Conservation (phyloP, 2,797 vertebrate genomes). For the Sebastes trivittatus region DNA sequence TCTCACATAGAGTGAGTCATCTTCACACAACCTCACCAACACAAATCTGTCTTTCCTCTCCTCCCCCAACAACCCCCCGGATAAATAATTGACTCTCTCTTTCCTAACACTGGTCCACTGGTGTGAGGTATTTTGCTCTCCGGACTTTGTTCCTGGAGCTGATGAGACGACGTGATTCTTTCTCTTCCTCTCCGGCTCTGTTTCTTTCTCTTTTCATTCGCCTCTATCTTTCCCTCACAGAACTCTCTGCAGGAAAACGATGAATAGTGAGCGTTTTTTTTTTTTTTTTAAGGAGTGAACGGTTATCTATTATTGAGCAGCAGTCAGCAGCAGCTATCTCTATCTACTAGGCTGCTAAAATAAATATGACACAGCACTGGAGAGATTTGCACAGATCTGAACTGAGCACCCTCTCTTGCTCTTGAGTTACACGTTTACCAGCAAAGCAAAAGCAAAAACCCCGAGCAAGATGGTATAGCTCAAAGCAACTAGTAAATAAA, state of each 20-base stretch:
- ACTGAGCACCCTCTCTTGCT: slow-evolving; percentile 36
- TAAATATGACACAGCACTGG: slow-evolving; percentile 69
- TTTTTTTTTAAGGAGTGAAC: slow-evolving; percentile 23
- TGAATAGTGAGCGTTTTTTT: slow-evolving; percentile 16
- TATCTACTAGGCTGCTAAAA: slow-evolving; percentile 65
- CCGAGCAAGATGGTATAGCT: background rate
- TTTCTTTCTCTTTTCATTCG: slow-evolving; percentile 17
- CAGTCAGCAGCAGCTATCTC: slow-evolving; percentile 68
- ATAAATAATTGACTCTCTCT: slow-evolving; percentile 65
- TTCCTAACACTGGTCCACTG: slow-evolving; percentile 32
- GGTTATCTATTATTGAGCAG: slow-evolving; percentile 76
- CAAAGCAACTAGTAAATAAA: slow-evolving; percentile 19
- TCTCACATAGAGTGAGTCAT: slow-evolving; percentile 55
- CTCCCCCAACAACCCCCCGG: slow-evolving; percentile 8
- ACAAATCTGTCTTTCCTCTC: slow-evolving; percentile 42
- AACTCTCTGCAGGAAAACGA: slow-evolving; percentile 50
- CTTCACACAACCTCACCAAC: slow-evolving; percentile 39
- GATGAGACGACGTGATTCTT: background rate
- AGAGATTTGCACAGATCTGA: slow-evolving; percentile 63
- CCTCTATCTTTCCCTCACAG: slow-evolving; percentile 41
- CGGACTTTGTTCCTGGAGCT: slow-evolving; percentile 37
- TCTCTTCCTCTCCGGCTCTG: slow-evolving; percentile 1
- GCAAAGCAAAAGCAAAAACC: slow-evolving; percentile 20
- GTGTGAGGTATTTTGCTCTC: slow-evolving; percentile 54
- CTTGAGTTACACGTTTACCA: slow-evolving; percentile 24